Percentiles rank a stretch among this genome's conserved stretches.
Conservation (phyloP, 1,140 invertebrate genomes). For the Ips nitidus region DNA sequence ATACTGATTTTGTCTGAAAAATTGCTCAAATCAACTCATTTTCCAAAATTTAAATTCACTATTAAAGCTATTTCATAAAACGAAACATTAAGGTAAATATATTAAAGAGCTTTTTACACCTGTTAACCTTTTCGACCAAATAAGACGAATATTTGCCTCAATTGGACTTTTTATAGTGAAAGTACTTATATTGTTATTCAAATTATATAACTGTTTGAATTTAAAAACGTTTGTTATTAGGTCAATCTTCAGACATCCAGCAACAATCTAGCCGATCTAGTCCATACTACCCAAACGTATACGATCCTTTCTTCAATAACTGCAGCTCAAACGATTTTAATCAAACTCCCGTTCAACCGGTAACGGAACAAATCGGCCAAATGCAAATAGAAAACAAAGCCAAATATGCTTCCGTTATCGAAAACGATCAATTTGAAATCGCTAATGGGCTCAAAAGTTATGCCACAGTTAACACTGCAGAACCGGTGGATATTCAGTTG, state of each 20-base stretch:
- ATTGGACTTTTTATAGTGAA: too few relatives aligned
- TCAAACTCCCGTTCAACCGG: background rate
- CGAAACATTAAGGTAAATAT: too few relatives aligned
- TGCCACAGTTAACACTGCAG: slow-evolving; percentile 49
- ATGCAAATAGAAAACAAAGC: slow-evolving; percentile 37
- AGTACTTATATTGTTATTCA: too few relatives aligned
- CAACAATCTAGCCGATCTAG: background rate
- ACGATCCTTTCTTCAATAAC: slow-evolving; percentile 24
- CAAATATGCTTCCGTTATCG: slow-evolving; percentile 44
- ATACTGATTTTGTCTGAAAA: too few relatives aligned
- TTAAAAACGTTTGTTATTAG: background rate
- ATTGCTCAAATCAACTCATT: too few relatives aligned
- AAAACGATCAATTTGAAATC: slow-evolving; percentile 47
- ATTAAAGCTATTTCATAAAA: too few relatives aligned
- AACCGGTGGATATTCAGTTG: slow-evolving; percentile 47
- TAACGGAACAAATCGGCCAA: slow-evolving; percentile 30
- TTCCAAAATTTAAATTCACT: too few relatives aligned
- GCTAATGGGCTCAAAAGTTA: slow-evolving; percentile 50
- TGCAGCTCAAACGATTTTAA: slow-evolving; percentile 18
- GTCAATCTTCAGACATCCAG: background rate
- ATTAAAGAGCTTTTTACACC: too few relatives aligned
- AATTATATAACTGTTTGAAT: too few relatives aligned
- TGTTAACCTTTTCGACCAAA: too few relatives aligned
- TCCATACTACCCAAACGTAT: background rate
- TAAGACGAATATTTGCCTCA: too few relatives aligned